Evolutionary conservation across 2,113 vertebrate species (phyloP), one percentile per base, ranked within the genome.

Genomic region (Gymnocephalus cernua): DNA sequence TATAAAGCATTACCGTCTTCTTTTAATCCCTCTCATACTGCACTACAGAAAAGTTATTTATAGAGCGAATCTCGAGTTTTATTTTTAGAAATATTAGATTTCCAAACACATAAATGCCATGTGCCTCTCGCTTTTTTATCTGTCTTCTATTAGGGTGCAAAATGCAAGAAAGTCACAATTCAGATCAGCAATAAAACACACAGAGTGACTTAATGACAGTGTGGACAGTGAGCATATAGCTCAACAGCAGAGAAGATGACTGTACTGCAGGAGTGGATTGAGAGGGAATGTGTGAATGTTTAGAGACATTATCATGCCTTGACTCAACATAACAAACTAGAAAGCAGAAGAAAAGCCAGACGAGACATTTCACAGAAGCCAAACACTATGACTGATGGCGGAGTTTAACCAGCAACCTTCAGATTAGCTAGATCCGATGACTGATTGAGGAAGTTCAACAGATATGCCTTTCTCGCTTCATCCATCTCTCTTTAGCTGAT

Each of bases 401-500:
- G 67, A 83, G 70, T 89, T 84, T 51, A 88, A 88, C 86, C 23
- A 12, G 70, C 86, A 92, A 84, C 87, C 80, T 90, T 90, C 89
- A 79, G 57, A 77, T 85, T 68, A 70, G 58, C 77, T 70, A 76
- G 72, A 82, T 80, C 50, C 64, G 7, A 44, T 86, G 89, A 87
- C 66, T 62, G 86, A 91, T 86, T 23, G 54, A 48, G 54, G 65
- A 44, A 72, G 67, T 86, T 82, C 66, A 74, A 70, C 67, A n/a
- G 74, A 79, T 79, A 58, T 41, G 66, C 86, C 72, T 65, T 77
- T 74, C 65, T 74, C 6, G 1, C 79, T 86, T 72, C 83, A 89
- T 91, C 80, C 67, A 85, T 90, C 85, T 87, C 78, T 73, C 73
- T 92, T 86, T 71, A 69, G 78, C 78, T 89, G 91, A 89, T 82